These are phyloP conservation scores for Lithophane semibrunnea DNA, from an alignment of 2,888 invertebrate genomes.

Conservation along the genomic window DNA sequence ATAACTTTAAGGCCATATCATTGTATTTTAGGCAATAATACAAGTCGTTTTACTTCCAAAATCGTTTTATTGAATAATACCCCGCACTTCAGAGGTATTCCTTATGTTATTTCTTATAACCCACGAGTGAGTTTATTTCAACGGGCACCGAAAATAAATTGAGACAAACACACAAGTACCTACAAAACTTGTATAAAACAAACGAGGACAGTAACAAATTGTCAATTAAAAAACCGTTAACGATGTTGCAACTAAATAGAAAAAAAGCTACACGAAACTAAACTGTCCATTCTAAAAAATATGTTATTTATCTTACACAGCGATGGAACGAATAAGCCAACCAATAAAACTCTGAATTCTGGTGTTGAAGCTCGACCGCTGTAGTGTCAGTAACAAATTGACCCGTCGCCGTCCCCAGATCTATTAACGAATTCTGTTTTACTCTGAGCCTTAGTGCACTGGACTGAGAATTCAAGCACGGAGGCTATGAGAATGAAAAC, in stretches of 20 bases:
- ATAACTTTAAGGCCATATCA: no score
- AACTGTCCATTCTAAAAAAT: conserved; percentile 47
- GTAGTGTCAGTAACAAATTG: conserved; percentile 64
- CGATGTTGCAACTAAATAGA: conserved; percentile 20
- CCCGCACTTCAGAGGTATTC: neutral
- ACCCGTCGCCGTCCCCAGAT: conserved; percentile 44
- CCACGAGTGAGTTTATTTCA: neutral
- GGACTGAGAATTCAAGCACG: conserved; percentile 5
- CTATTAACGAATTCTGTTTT: conserved; percentile 58
- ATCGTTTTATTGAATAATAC: no score
- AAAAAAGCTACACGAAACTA: conserved; percentile 20
- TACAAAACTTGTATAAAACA: conserved; percentile 13
- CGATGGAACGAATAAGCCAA: conserved; percentile 32
- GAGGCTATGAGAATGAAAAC: conserved; percentile 10
- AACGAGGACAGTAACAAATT: conserved; percentile 34
- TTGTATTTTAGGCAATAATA: no score
- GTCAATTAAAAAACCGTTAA: conserved; percentile 42
- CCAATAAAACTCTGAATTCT: conserved; percentile 54
- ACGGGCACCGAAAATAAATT: conserved; percentile 13
- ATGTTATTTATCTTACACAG: conserved; percentile 46
- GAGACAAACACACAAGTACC: neutral
- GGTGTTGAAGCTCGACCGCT: conserved; percentile 50
- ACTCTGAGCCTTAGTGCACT: conserved; percentile 34
- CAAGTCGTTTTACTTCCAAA: no score
- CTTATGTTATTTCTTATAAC: neutral